Evolutionary conservation across 2,113 vertebrate species (phyloP), one percentile per base, ranked within the genome.

Genomic region (Antechinus stuartii): DNA sequence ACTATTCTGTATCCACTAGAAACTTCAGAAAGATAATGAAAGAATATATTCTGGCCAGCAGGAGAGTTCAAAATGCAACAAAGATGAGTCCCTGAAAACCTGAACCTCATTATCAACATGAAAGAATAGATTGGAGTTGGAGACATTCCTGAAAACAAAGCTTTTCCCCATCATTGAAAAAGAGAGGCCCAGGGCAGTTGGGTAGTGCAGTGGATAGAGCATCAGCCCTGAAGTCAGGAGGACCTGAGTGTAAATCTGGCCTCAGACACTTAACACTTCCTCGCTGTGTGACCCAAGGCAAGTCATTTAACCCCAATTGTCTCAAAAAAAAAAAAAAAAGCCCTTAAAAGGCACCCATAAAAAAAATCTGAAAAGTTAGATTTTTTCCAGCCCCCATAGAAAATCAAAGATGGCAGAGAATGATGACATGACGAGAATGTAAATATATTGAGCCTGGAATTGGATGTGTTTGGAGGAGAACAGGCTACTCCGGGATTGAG

Each of bases 401-500:
- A n/a, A 42, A 84, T 42, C 35, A 35, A 19, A 84, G 16, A 19
- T 42, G 35, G 35, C 19, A 84, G 10, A 84, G 68, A 42, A 22
- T n/a, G 68, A n/a, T 68, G 61, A 68, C 14, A 2, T 22, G 68
- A 42, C 19, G 19, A 22, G 35, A 8, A 19, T 30, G 14, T 12
- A 6, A 12, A 68, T n/a, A 30, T 16, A n/a, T 19, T 5, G 35
- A 61, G 12, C 30, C 61, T 3, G 12, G 61, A 68, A 68, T 12
- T 68, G 61, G 2, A 68, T 6, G 12, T 68, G n/a, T 2, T 84
- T 19, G 16, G 68, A 68, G 35, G 61, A 68, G 14, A 68, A n/a
- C 35, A n/a, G 16, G 14, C 35, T 42, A 0, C 19, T 42, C 16
- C 1, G 16, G 16, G 1, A 1, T 0, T 68, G 14, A 14, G 61